Evolutionary conservation across 1,140 invertebrate species (phyloP).

Genomic region (Aphidius ervi): DNA sequence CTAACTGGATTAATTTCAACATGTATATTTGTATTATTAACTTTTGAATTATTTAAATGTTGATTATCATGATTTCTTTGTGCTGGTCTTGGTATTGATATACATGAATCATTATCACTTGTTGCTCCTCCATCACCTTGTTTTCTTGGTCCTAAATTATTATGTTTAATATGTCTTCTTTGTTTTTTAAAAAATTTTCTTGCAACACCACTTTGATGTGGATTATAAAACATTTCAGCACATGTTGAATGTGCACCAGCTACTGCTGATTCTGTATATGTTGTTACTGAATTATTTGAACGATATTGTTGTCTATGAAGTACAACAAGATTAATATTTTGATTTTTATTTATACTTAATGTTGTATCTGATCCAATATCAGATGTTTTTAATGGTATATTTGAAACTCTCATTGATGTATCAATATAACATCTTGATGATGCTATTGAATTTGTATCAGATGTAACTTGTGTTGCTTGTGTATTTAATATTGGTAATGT

Average conservation of each 20-base stretch:
- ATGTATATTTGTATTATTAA: constrained; percentile 75
- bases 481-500: constrained; percentile 40
- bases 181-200: constrained; percentile 89
- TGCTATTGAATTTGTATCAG: constrained; percentile 44
- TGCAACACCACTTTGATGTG: constrained; percentile 86
- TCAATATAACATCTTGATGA: constrained; percentile 43
- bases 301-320: constrained; percentile 68
- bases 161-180: constrained; percentile 66
- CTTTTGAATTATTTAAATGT: constrained; percentile 68
- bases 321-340: constrained; percentile 63
- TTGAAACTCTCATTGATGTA: constrained; percentile 36
- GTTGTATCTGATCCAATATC: constrained; percentile 41
- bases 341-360: constrained; percentile 42
- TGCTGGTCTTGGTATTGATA: constrained; percentile 49
- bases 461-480: constrained; percentile 45
- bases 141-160: constrained; percentile 66
- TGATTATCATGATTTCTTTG: constrained; percentile 53
- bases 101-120: constrained; percentile 50
- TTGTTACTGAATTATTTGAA: constrained; percentile 65
- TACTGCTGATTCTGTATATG: constrained; percentile 61
- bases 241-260: constrained; percentile 54
- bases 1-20: constrained; percentile 59
- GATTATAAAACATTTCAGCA: constrained; percentile 86
- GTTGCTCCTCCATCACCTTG: constrained; percentile 61
- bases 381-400: constrained; percentile 29